These are phyloP conservation scores for Panorpa germanica DNA, from an alignment of 2,888 invertebrate genomes.

Conservation along the genomic window DNA sequence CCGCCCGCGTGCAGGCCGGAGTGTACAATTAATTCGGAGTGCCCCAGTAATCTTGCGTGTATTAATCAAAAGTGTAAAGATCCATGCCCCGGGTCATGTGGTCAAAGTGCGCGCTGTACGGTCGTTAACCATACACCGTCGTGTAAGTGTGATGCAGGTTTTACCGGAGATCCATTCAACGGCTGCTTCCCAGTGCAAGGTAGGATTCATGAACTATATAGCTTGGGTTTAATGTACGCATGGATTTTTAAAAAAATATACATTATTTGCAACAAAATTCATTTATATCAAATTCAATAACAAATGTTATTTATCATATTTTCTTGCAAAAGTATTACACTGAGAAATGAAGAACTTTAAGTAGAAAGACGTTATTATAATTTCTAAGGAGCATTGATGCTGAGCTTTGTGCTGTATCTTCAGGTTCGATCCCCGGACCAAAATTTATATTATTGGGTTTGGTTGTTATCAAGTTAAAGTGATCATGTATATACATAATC, in stretches of 20 bases:
- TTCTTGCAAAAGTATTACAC: too few species aligned
- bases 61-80: constrained; percentile 40
- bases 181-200: constrained; percentile 23
- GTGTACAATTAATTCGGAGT: constrained; percentile 44
- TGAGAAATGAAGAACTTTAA: too few species aligned
- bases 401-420: too few species aligned
- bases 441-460: too few species aligned
- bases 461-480: too few species aligned
- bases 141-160: constrained; percentile 32
- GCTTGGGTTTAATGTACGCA: constrained; percentile 8
- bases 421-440: too few species aligned
- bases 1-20: constrained; percentile 47
- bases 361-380: too few species aligned
- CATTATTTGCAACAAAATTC: neutral
- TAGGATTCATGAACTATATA: too few species aligned
- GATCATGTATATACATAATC: too few species aligned
- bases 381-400: too few species aligned
- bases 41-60: constrained; percentile 40
- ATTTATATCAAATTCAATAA: constrained; percentile 3
- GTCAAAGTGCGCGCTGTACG: constrained; percentile 32
- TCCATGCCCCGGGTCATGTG: constrained; percentile 44
- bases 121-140: constrained; percentile 36
- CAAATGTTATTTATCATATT: constrained; percentile 1
- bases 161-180: constrained; percentile 34
- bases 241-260: too few species aligned